Conservation (phyloP, 2,113 vertebrate genomes). For the Mesocricetus auratus region DNA sequence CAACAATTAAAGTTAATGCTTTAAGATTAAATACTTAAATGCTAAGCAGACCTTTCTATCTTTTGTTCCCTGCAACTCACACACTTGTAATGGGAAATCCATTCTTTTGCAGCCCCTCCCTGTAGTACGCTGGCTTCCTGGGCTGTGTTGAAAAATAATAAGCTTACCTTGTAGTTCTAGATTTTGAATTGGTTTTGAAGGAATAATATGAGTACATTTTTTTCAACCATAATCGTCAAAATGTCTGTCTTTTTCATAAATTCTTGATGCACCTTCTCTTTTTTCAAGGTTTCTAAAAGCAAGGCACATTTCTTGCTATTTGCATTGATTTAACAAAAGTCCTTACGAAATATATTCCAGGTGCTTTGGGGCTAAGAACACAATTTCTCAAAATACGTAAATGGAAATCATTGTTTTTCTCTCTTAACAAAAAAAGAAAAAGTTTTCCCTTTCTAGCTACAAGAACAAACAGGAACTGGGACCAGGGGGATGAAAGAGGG, state of each 20-base stretch:
- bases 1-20: neutral
- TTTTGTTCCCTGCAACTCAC: conserved; percentile 14
- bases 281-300: conserved; percentile 19
- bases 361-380: neutral
- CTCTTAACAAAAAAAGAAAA: neutral
- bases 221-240: conserved; percentile 41
- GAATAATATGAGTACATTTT: neutral
- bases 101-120: neutral
- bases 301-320: neutral
- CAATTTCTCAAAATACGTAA: conserved; percentile 33
- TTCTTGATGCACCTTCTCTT: neutral
- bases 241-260: conserved; percentile 24
- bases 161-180: conserved; percentile 31
- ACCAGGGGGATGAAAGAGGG: neutral
- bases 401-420: conserved; percentile 8
- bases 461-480: conserved; percentile 5
- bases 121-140: conserved; percentile 47
- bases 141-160: conserved; percentile 49
- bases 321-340: neutral
- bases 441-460: neutral
- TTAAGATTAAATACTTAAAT: conserved; percentile 39
- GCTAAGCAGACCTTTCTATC: neutral
- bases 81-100: neutral
- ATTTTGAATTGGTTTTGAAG: neutral
- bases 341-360: neutral